Evolutionary conservation across 2,113 vertebrate genomes (phyloP), one percentile per base, ranked within the genome.

Genomic region (Acrocephalus kingi): DNA sequence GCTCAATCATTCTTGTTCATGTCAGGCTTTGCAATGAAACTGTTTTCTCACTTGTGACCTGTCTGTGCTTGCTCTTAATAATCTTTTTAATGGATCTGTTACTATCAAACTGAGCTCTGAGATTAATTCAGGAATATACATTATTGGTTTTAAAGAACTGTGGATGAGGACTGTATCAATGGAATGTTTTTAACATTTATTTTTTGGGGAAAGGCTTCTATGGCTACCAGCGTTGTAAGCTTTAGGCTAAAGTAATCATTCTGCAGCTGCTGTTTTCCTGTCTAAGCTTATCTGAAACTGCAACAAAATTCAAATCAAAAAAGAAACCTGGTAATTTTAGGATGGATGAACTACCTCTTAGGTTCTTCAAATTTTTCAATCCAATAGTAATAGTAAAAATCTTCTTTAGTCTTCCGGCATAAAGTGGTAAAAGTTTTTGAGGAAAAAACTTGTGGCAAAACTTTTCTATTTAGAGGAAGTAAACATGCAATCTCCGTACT

Each of bases 11-110:
- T 92, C 39, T 67, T 90, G 19, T 56, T 93, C 86, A 52, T 92
- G 89, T 95, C n/a, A 68, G 89, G 28, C 22, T 84, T 94, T 89
- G 73, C 74, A 87, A 54, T 20, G n/a, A 84, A 89, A 79, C 25
- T 75, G 11, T 27, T 89, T 96, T 82, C 81, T 91, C 13, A 30
- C 30, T 92, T 84, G 46, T 77, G 76, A 80, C 68, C 43, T 90
- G 93, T 58, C 89, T 75, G 41, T 89, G 41, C 94, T 91, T 97
- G 91, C 72, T 87, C 54, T 84, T 91, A 28, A 10, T 82, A 74
- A 84, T 76, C 61, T 91, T 77, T 94, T 94, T 58, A 82, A 89
- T 95, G 54, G 67, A 82, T 73, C 66, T 92, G 16, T 25, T 79
- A 56, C 67, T 52, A 91, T 82, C 66, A 82, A 84, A 79, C 41